phyloP scores from a whole-genome alignment of 2,888 invertebrate genomes.

The Campoletis raptor region DNA sequence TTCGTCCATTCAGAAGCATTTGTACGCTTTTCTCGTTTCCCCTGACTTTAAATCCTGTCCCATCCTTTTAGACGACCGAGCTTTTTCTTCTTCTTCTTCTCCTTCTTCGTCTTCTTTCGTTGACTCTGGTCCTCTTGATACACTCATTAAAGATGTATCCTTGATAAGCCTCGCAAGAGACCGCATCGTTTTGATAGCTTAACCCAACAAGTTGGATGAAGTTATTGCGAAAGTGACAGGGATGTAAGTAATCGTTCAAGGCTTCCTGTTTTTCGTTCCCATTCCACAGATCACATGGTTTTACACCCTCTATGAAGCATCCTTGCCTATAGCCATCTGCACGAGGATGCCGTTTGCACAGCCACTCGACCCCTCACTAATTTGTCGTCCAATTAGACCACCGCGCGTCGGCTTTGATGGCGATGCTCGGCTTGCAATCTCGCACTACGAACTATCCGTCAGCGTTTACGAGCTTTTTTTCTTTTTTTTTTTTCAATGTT shows the following conservation, averaged over 20 bases:
- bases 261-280: constrained; percentile 3
- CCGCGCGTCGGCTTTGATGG: neutral
- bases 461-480: neutral
- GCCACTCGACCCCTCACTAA: constrained; percentile 61
- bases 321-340: constrained; percentile 11
- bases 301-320: constrained; percentile 50
- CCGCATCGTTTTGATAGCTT: neutral
- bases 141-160: constrained; percentile 16
- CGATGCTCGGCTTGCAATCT: neutral
- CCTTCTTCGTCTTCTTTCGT: neutral
- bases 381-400: constrained; percentile 55
- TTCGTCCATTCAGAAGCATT: neutral
- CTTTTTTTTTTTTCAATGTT: neutral
- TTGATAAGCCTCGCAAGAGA: neutral
- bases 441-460: neutral
- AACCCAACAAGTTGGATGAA: neutral
- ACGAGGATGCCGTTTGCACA: constrained; percentile 48
- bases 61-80: neutral
- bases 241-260: neutral
- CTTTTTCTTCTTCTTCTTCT: neutral
- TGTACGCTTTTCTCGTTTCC: neutral
- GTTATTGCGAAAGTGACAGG: neutral
- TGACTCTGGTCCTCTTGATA: constrained; percentile 2
- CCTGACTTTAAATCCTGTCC: neutral
- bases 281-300: constrained; percentile 29